Conservation (phyloP, 2,888 invertebrate species). For the Himalopsyche anomala region DNA sequence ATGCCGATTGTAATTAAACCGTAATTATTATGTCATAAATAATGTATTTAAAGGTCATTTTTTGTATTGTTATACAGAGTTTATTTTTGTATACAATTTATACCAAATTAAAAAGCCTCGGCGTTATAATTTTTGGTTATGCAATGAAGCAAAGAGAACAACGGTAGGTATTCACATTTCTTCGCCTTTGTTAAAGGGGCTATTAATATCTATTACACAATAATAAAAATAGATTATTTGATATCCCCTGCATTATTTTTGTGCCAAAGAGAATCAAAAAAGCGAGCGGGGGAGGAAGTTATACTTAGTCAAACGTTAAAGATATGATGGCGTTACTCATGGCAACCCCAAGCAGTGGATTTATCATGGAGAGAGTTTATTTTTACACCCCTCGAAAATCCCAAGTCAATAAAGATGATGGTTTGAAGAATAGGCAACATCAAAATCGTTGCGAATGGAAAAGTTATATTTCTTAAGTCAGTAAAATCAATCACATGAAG, state of each 20-base stretch:
- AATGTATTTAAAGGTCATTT: too few relatives aligned
- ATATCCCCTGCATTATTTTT: conserved; percentile 20
- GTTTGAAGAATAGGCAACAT: conserved; percentile 7
- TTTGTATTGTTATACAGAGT: too few relatives aligned
- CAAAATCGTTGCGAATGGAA: conserved; percentile 6
- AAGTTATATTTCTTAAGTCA: conserved; percentile 21
- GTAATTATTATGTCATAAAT: too few relatives aligned
- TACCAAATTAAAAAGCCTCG: too few relatives aligned
- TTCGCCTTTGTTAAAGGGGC: neutral
- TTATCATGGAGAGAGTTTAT: conserved; percentile 20
- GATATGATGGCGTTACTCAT: conserved; percentile 34
- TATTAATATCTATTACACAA: conserved; percentile 1
- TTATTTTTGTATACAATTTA: too few relatives aligned
- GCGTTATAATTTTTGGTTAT: too few relatives aligned
- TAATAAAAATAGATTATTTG: conserved; percentile 26
- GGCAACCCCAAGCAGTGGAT: conserved; percentile 17
- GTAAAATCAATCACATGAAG: neutral
- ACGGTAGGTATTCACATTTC: too few relatives aligned
- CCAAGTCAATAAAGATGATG: conserved; percentile 19
- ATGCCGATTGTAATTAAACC: too few relatives aligned
- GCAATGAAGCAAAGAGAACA: too few relatives aligned
- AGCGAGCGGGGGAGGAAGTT: conserved; percentile 7
- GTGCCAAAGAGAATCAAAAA: neutral
- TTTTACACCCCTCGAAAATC: conserved; percentile 34
- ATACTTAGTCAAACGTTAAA: conserved; percentile 34